Evolutionary conservation across 2,113 vertebrate genomes (phyloP).

Genomic region (Oryzias melastigma): DNA sequence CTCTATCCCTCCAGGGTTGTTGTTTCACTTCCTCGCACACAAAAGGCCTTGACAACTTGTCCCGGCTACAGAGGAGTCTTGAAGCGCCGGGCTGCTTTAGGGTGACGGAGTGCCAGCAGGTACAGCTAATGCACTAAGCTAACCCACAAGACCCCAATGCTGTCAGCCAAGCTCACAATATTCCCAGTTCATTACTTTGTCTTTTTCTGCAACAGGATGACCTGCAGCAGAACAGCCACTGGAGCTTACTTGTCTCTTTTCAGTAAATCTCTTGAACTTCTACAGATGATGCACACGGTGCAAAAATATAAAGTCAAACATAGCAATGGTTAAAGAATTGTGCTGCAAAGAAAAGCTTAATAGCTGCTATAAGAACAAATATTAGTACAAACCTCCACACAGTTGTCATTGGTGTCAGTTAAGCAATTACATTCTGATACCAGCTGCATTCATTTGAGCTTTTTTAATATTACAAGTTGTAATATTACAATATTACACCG

Average conservation of each 20-base stretch:
- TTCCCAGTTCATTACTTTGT: slow-evolving; percentile 9
- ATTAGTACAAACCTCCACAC: no score
- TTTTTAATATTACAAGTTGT: no score
- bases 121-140: slow-evolving; percentile 32
- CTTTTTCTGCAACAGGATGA: neutral
- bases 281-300: neutral
- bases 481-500: no score
- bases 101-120: slow-evolving; percentile 42
- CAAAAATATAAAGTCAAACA: no score
- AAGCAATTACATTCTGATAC: no score
- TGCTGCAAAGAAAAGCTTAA: no score
- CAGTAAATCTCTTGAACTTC: neutral
- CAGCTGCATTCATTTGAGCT: no score
- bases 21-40: slow-evolving; percentile 55
- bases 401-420: no score
- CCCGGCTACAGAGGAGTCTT: slow-evolving; percentile 65
- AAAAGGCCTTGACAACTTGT: slow-evolving; percentile 65
- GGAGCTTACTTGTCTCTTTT: neutral
- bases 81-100: slow-evolving; percentile 41
- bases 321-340: no score
- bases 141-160: slow-evolving; percentile 11
- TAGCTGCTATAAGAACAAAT: no score
- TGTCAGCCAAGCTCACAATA: slow-evolving; percentile 1
- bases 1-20: slow-evolving; percentile 49
- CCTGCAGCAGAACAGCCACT: neutral